A percentile compares a stretch with the other conserved stretches of the same genome.
phyloP scores from a whole-genome alignment of 2,113 vertebrate species.

The Leptodactylus fuscus region DNA sequence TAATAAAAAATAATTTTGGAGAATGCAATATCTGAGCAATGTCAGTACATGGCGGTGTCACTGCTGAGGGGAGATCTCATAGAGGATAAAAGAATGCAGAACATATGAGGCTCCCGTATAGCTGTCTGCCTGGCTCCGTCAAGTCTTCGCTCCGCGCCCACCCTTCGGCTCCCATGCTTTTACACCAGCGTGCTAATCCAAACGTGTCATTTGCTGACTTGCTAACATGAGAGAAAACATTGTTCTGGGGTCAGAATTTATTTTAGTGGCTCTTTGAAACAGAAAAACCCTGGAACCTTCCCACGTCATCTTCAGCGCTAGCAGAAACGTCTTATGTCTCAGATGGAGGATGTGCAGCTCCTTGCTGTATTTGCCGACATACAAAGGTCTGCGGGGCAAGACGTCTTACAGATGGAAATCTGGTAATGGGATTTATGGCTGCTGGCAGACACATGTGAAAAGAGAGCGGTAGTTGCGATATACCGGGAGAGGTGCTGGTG shows the following conservation, averaged over 20 bases:
- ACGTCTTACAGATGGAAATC: not conserved
- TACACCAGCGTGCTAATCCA: slow-evolving; percentile 43
- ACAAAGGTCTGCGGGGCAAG: slow-evolving; percentile 7
- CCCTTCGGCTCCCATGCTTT: slow-evolving; percentile 7
- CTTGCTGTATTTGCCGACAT: slow-evolving; percentile 41
- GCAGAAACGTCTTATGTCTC: slow-evolving; percentile 38
- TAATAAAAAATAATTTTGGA: no score
- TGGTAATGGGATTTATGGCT: slow-evolving; percentile 52
- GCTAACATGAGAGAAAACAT: slow-evolving; percentile 56
- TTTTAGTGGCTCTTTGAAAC: slow-evolving; percentile 47
- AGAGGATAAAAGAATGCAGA: not conserved
- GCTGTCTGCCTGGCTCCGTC: not conserved
- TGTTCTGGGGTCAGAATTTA: slow-evolving; percentile 50
- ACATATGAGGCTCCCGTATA: not conserved
- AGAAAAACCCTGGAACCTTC: slow-evolving; percentile 22
- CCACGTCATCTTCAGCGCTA: slow-evolving; percentile 40
- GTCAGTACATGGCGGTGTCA: no score
- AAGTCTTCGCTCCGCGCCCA: not conserved
- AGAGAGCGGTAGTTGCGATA: not conserved
- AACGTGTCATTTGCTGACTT: slow-evolving; percentile 28
- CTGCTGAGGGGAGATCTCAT: not conserved
- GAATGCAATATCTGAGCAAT: no score
- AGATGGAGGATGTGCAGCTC: slow-evolving; percentile 18
- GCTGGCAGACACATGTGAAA: slow-evolving; percentile 41
- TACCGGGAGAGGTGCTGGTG: not conserved